phyloP scores from a whole-genome alignment of 2,797 vertebrate genomes.

The Vultur gryphus region DNA sequence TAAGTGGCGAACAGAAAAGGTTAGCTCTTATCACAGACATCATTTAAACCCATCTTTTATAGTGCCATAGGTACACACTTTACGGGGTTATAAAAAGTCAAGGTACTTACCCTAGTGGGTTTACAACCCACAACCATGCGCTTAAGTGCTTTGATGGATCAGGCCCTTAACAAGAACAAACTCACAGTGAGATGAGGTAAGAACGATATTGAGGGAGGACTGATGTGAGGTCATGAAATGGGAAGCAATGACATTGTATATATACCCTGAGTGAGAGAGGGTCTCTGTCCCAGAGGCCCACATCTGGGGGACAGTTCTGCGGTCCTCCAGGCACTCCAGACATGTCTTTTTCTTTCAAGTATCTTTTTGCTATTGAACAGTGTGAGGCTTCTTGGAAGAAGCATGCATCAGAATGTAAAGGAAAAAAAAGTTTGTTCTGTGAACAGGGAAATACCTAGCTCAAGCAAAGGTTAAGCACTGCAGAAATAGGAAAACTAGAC shows the following conservation, averaged over 20 bases:
- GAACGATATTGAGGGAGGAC: background rate
- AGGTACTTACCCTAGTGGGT: constrained; percentile 36
- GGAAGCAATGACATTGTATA: background rate
- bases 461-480: background rate
- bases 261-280: background rate
- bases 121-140: constrained; percentile 33
- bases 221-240: background rate
- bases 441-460: background rate
- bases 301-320: background rate
- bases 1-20: constrained; percentile 27
- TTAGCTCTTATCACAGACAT: constrained; percentile 34
- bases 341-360: background rate
- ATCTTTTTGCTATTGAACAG: background rate
- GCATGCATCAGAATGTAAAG: background rate
- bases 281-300: background rate
- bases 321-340: background rate
- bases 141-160: constrained; percentile 48
- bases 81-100: constrained; percentile 54
- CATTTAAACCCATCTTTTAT: constrained; percentile 45
- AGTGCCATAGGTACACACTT: constrained; percentile 41
- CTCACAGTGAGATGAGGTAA: background rate
- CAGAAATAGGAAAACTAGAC: background rate
- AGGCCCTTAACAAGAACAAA: constrained; percentile 45
- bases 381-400: background rate
- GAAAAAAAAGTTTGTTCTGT: background rate